phyloP scores from a whole-genome alignment of 92 coral and sea anemone species.

The Pocillopora meandrina region DNA sequence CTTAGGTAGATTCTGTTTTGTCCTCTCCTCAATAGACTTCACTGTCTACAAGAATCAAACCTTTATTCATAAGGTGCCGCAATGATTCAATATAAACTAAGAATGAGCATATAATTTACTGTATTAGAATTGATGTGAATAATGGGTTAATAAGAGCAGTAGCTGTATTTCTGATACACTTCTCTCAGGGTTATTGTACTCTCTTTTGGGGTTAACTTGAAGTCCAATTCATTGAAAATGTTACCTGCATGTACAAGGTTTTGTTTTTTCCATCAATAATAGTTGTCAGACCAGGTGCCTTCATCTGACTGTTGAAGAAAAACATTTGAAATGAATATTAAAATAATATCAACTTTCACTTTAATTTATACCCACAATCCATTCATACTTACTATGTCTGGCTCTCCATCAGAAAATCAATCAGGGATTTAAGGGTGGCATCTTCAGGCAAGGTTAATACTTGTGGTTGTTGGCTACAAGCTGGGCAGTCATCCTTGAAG shows the following conservation, averaged over 20 bases:
- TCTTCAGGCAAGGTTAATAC: constrained; percentile 74
- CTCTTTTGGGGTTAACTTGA: too few relatives aligned
- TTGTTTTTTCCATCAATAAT: constrained; percentile 88
- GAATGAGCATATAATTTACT: too few relatives aligned
- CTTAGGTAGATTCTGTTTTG: constrained; percentile 79
- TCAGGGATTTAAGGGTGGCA: constrained; percentile 77
- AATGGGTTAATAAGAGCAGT: too few relatives aligned
- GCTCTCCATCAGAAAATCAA: constrained; percentile 79
- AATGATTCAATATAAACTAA: too few relatives aligned
- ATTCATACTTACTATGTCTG: constrained; percentile 76
- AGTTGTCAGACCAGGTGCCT: constrained; percentile 96
- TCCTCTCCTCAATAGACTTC: constrained; percentile 88
- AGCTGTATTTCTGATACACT: too few relatives aligned
- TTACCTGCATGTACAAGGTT: constrained; percentile 95
- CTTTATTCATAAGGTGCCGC: neutral
- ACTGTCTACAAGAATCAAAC: constrained; percentile 66
- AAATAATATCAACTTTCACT: neutral
- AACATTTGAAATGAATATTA: neutral
- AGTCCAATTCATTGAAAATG: neutral
- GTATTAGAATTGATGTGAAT: too few relatives aligned
- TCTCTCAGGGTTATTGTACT: too few relatives aligned
- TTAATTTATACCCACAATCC: neutral
- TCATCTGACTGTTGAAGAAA: constrained; percentile 83
- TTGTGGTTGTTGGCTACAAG: constrained; percentile 94
- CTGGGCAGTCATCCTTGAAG: constrained; percentile 93